Conservation (phyloP, 2,113 vertebrate species). For the Corythaeola cristata region DNA sequence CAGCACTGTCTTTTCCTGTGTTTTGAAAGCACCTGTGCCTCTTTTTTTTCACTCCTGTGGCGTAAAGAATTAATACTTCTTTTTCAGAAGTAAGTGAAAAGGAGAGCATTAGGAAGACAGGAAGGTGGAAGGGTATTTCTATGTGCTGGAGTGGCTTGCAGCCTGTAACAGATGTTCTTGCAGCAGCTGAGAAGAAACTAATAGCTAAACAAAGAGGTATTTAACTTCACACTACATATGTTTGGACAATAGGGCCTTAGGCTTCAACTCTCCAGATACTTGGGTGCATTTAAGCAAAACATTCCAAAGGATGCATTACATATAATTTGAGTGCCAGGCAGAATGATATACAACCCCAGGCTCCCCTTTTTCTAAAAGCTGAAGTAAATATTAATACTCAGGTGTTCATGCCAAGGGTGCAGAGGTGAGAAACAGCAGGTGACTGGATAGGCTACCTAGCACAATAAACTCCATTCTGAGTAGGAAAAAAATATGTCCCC, state of each 20-base stretch:
- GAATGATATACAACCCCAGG: background rate
- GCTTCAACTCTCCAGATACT: conserved; percentile 4
- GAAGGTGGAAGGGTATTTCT: background rate
- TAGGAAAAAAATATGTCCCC: background rate
- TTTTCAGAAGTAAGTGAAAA: background rate
- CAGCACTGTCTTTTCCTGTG: background rate
- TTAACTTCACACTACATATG: background rate
- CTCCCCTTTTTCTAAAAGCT: background rate
- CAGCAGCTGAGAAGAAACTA: conserved; percentile 46
- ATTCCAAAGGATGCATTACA: conserved; percentile 41
- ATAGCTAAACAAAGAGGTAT: conserved; percentile 47
- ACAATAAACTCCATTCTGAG: background rate
- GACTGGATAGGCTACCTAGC: background rate
- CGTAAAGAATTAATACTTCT: background rate
- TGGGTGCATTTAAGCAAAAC: background rate
- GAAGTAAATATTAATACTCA: background rate
- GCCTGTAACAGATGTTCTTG: conserved; percentile 34
- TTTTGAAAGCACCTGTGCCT: background rate
- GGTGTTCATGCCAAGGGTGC: background rate
- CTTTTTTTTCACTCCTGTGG: background rate
- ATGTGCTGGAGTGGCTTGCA: background rate
- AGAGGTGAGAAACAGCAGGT: conserved; percentile 14
- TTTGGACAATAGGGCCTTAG: conserved; percentile 17
- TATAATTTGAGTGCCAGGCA: background rate
- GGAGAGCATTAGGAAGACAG: background rate